phyloP scores from a whole-genome alignment of 2,888 invertebrate genomes.

The Chironomus tentans region DNA sequence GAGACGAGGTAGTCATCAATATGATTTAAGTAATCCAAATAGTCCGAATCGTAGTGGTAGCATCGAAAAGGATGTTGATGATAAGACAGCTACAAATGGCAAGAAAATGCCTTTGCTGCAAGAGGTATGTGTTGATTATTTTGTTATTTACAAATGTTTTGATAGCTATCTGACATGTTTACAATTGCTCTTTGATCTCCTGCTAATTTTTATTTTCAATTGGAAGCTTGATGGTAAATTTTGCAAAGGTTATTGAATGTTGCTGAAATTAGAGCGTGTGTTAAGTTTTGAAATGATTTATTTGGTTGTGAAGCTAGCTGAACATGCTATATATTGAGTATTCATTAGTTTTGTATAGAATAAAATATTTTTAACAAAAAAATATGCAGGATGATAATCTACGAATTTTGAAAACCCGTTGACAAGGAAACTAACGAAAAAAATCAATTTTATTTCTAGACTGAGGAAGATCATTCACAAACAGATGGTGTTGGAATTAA shows the following conservation, averaged over 20 bases:
- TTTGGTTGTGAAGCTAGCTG: too few species aligned
- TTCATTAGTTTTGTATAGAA: too few species aligned
- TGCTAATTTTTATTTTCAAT: too few species aligned
- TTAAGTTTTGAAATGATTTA: not conserved
- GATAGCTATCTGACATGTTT: too few species aligned
- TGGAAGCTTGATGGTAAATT: not conserved
- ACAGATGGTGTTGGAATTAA: constrained; percentile 19
- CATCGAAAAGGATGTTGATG: constrained; percentile 19
- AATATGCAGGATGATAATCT: too few species aligned
- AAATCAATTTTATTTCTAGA: constrained; percentile 22
- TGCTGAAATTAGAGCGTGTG: not conserved
- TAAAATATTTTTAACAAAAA: too few species aligned
- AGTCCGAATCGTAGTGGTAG: constrained; percentile 18
- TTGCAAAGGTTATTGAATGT: constrained; percentile 9
- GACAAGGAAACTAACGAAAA: constrained; percentile 14
- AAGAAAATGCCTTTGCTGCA: constrained; percentile 71
- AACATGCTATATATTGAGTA: too few species aligned
- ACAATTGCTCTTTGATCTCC: too few species aligned
- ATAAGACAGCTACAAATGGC: constrained; percentile 33
- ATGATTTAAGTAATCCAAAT: constrained; percentile 46
- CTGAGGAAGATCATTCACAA: constrained; percentile 29
- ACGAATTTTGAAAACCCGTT: too few species aligned
- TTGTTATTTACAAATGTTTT: not conserved
- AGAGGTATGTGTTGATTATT: constrained; percentile 50
- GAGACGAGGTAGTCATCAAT: constrained; percentile 71